These are phyloP conservation scores for Eretmocerus hayati DNA, from an alignment of 2,888 invertebrate species.

Conservation along the genomic window DNA sequence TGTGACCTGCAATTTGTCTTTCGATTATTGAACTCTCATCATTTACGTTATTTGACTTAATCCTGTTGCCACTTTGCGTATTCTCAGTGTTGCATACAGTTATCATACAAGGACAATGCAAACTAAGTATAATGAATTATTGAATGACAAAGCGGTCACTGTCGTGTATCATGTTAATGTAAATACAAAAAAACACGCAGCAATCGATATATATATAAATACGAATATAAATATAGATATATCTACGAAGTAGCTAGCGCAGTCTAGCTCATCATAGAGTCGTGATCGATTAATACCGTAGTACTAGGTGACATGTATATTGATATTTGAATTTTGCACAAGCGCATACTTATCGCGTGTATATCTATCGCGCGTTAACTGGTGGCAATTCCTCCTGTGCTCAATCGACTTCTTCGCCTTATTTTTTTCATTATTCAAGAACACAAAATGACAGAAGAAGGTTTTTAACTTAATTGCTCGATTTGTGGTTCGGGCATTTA, in stretches of 20 bases:
- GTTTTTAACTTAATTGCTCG: slow-evolving; percentile 21
- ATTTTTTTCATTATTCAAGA: slow-evolving; percentile 12
- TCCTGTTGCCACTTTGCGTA: slow-evolving; percentile 20
- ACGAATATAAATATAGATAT: slow-evolving; percentile 21
- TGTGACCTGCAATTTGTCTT: slow-evolving; percentile 19
- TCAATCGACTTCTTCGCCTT: slow-evolving; percentile 17
- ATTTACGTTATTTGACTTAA: slow-evolving; percentile 15
- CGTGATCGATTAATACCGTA: slow-evolving; percentile 21
- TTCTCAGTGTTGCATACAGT: slow-evolving; percentile 23
- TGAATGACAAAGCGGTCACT: slow-evolving; percentile 19
- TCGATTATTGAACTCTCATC: slow-evolving; percentile 14
- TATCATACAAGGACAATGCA: slow-evolving; percentile 17
- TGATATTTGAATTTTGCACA: slow-evolving; percentile 21
- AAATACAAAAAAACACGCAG: slow-evolving; percentile 23
- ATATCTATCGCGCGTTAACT: slow-evolving; percentile 17
- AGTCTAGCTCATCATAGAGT: slow-evolving; percentile 22
- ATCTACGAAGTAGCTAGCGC: slow-evolving; percentile 22
- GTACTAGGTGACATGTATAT: slow-evolving; percentile 23
- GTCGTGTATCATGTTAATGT: slow-evolving; percentile 22
- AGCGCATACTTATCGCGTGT: too few species aligned
- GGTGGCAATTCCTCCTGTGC: slow-evolving; percentile 23
- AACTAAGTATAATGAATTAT: slow-evolving; percentile 14
- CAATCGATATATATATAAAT: slow-evolving; percentile 21
- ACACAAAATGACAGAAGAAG: slow-evolving; percentile 11
- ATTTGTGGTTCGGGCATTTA: slow-evolving; percentile 10